Base-by-base conservation (phyloP, 2,888 invertebrate genomes). In the Ornithoptera priamus region DNA sequence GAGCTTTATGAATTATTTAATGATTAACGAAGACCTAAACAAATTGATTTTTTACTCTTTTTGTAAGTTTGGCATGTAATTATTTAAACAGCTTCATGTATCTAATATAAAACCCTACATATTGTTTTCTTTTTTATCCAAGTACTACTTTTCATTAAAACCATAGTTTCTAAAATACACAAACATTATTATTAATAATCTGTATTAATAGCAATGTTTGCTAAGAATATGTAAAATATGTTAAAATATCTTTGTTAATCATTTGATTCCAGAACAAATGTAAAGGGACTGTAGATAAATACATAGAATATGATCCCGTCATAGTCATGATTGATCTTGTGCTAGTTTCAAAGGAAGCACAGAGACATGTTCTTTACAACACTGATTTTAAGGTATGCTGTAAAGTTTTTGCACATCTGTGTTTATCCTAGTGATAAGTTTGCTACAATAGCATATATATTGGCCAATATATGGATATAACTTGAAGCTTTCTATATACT, bases 281-380 rank as follows among this genome's bases (percentile, higher is more conserved):
- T 82, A 94, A 94, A 63, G 91, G 94, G 61, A 85, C 95, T 18
- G 97, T 97, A 0, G 98, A 98, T 85, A 97, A 97, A 84, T 98
- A 98, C 81, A 95, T 98, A 71, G 98, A 98, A 87, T 97, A 96
- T 85, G 98, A 98, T 81, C 94, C 95, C n/a, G 96, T 97, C 0
- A 96, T 98, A 74, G 95, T 97, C 0, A 94, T 97, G 79, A 96
- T 98, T 72, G 98, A 98, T 86, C 90, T 97, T 39, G 94, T 98
- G 42, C 88, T 98, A 17, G 93, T 98, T 76, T 96, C 96, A 60
- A 95, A 94, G 71, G 94, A 95, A 78, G 98, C 97, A 0, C 97
- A 97, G 82, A 93, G 97, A 50, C 98, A 98, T 90, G 93, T 98
- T 50, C 89, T 98, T 17, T 96, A 95, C 76, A 98, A 98, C 83